Base-by-base conservation (phyloP, 2,113 vertebrate species). In the Oryzias curvinotus region DNA sequence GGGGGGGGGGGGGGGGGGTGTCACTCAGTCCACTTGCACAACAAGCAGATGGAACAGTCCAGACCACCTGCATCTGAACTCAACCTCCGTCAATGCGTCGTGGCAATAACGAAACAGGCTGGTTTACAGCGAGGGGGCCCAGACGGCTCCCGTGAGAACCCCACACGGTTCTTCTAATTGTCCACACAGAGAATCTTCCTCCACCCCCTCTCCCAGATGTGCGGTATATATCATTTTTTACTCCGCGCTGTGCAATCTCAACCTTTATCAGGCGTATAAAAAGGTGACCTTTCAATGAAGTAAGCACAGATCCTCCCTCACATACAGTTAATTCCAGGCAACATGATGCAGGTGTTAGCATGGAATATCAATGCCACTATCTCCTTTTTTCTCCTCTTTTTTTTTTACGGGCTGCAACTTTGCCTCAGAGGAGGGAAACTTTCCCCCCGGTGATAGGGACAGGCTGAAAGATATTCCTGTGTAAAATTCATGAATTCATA, bases 401-500 rank as follows among this genome's bases (percentile, higher is more conserved):
- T 72, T 66, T 68, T 71, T 75, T 65, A 73, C 49, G 41, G 52
- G 70, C 52, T 71, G 65, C 68, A 78, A 73, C 75, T 72, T 86
- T 77, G 58, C 62, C 68, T 77, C 62, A 21, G 81, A 83, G 65
- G 60, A 5, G 53, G 75, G 75, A 81, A 83, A 85, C 80, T 85
- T 89, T 77, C 71, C 83, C 82, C 81, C 84, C 63, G 75, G 71
- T 80, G 81, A 88, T 87, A 78, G 52, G 63, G 68, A 73, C 71
- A 41, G 25, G 71, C 70, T 74, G 77, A 86, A 78, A 86, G 78
- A 89, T 85, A 88, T 86, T 82, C 78, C 85, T 65, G 82, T 80
- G 83, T 86, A 89, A 90, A 91, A 91, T 91, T 80, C 83, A 91
- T 91, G 84, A 91, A 91, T 91, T 90, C 89, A 85, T 84, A 88